These are phyloP conservation scores for Eueremaeus valkanovi DNA, from an alignment of 2,888 invertebrate genomes.

Conservation along the genomic window DNA sequence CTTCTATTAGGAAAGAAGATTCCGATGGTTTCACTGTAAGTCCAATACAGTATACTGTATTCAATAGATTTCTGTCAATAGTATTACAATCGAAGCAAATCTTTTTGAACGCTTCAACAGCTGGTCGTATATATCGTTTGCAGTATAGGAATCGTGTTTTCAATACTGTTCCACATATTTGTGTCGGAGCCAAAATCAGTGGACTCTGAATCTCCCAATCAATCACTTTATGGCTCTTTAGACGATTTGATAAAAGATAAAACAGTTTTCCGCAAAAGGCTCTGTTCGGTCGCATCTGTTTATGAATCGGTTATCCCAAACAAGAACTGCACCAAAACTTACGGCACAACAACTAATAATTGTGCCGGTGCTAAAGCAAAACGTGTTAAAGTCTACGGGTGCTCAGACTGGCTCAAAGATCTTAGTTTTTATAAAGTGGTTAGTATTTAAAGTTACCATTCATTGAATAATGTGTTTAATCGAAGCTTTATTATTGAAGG, in stretches of 20 bases:
- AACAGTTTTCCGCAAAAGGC: neutral
- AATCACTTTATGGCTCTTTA: slow-evolving; percentile 5
- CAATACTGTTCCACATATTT: slow-evolving; percentile 65
- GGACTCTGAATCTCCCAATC: slow-evolving; percentile 19
- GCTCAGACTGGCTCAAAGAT: slow-evolving; percentile 25
- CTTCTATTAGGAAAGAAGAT: slow-evolving; percentile 48
- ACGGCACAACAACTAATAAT: neutral
- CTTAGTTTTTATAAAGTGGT: slow-evolving; percentile 61
- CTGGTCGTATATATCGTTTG: slow-evolving; percentile 68
- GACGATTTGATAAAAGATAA: slow-evolving; percentile 13
- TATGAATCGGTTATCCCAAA: neutral
- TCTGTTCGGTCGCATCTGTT: neutral
- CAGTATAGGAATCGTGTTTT: slow-evolving; percentile 63
- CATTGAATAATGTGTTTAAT: neutral
- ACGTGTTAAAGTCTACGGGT: neutral
- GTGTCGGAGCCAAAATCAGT: slow-evolving; percentile 59
- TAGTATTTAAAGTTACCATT: neutral
- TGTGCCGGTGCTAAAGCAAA: neutral
- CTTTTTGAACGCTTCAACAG: slow-evolving; percentile 55
- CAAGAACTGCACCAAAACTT: neutral
- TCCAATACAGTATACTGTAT: too few relatives aligned
- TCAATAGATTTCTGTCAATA: neutral
- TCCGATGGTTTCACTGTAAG: slow-evolving; percentile 32
- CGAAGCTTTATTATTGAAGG: neutral
- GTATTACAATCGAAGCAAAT: neutral